phyloP scores from a whole-genome alignment of 1,140 invertebrate genomes.

The Pygmarrhopalites habei region DNA sequence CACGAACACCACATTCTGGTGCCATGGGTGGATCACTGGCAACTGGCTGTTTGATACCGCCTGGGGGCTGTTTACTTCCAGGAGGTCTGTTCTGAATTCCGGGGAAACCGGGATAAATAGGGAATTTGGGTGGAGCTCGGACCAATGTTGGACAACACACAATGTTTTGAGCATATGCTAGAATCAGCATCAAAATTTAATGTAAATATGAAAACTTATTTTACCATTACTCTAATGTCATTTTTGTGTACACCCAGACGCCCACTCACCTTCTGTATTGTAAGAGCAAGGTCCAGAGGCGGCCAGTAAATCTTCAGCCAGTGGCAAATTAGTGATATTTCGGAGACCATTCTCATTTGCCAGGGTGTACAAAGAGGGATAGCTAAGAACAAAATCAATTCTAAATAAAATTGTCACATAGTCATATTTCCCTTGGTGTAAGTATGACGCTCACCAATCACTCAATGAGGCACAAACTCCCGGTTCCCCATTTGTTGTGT shows the following conservation, averaged over 20 bases:
- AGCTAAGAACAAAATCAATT: not conserved
- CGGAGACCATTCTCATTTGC: not conserved
- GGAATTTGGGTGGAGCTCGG: not conserved
- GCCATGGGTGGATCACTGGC: not conserved
- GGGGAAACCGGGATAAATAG: not conserved
- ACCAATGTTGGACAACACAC: not conserved
- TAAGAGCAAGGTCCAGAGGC: not conserved
- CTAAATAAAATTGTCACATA: too few relatives aligned
- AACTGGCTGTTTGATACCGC: too few relatives aligned
- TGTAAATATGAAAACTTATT: not conserved
- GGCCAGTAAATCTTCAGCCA: not conserved
- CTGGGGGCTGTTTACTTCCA: not conserved
- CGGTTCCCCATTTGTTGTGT: not conserved
- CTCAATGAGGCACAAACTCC: not conserved
- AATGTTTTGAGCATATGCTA: not conserved
- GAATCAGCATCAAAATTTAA: not conserved
- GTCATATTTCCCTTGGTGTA: too few relatives aligned
- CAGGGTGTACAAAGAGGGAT: not conserved
- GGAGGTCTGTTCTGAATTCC: not conserved
- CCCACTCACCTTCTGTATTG: not conserved
- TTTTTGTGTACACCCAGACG: too few relatives aligned
- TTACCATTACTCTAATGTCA: too few relatives aligned
- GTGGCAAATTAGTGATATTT: not conserved
- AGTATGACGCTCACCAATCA: not conserved
- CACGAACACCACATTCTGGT: slow-evolving; percentile 14